A percentile compares a stretch with the other conserved stretches of the same genome.
Evolutionary conservation across 92 coral and sea anemone species (phyloP).

Genomic region (Heliopora coerulea): DNA sequence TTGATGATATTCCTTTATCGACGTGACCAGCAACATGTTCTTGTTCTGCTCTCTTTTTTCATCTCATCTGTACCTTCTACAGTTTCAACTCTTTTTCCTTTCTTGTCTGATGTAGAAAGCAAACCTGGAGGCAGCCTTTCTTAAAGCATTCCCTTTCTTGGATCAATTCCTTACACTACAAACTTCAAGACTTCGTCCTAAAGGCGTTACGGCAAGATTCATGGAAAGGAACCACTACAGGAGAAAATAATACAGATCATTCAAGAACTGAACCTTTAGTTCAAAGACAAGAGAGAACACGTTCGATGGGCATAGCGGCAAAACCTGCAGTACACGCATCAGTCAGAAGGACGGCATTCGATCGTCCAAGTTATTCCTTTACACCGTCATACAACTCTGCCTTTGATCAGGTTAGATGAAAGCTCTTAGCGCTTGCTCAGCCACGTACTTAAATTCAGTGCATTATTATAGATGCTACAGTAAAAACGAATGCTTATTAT

Average conservation of each 20-base stretch:
- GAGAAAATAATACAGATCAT: neutral
- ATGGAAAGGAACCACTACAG: constrained; percentile 53
- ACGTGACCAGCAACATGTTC: neutral
- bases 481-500: too few relatives aligned
- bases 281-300: neutral
- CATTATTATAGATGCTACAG: too few relatives aligned
- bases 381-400: constrained; percentile 71
- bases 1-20: too few relatives aligned
- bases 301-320: constrained; percentile 3
- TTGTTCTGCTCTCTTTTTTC: neutral
- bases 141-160: constrained; percentile 62
- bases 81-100: neutral
- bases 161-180: constrained; percentile 74
- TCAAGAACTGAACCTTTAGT: neutral
- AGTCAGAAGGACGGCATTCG: neutral
- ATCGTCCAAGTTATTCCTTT: constrained; percentile 25
- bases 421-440: too few relatives aligned
- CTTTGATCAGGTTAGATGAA: constrained; percentile 55
- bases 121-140: constrained; percentile 86
- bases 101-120: constrained; percentile 58
- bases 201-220: constrained; percentile 54
- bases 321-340: too few relatives aligned
- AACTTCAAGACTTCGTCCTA: constrained; percentile 59
- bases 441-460: too few relatives aligned
- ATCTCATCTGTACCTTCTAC: neutral